These are phyloP conservation scores for Burhinus oedicnemus DNA, from an alignment of 2,113 vertebrate species.

Conservation along the genomic window DNA sequence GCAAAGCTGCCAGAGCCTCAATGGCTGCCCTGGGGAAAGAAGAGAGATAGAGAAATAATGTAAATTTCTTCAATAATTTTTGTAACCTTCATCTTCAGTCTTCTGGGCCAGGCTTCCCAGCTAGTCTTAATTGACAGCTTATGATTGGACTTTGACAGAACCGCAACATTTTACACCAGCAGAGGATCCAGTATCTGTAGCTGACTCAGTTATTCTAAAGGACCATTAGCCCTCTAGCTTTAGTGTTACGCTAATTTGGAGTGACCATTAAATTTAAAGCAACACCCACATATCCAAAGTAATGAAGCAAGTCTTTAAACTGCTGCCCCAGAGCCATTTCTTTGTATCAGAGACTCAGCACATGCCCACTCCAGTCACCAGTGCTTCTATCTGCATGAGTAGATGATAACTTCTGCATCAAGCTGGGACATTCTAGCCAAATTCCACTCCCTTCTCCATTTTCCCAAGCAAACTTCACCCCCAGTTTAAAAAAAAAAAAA, in stretches of 20 bases:
- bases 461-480: not conserved
- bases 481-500: no score
- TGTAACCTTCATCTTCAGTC: constrained; percentile 52
- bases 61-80: constrained; percentile 59
- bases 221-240: constrained; percentile 44
- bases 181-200: not conserved
- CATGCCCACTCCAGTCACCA: not conserved
- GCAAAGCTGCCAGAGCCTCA: constrained; percentile 85
- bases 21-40: constrained; percentile 84
- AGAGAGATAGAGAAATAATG: constrained; percentile 54
- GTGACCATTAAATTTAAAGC: constrained; percentile 36
- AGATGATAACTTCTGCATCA: not conserved
- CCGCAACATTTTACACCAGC: not conserved
- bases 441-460: not conserved
- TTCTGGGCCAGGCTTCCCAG: not conserved
- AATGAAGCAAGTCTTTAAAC: constrained; percentile 7
- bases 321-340: not conserved
- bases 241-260: constrained; percentile 31
- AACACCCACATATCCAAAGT: not conserved
- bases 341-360: not conserved
- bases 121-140: not conserved
- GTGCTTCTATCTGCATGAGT: not conserved
- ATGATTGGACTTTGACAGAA: constrained; percentile 12
- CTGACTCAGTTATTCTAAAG: constrained; percentile 22
- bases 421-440: not conserved